Base-by-base conservation (phyloP, 2,113 vertebrate species). In the Gallinago media region DNA sequence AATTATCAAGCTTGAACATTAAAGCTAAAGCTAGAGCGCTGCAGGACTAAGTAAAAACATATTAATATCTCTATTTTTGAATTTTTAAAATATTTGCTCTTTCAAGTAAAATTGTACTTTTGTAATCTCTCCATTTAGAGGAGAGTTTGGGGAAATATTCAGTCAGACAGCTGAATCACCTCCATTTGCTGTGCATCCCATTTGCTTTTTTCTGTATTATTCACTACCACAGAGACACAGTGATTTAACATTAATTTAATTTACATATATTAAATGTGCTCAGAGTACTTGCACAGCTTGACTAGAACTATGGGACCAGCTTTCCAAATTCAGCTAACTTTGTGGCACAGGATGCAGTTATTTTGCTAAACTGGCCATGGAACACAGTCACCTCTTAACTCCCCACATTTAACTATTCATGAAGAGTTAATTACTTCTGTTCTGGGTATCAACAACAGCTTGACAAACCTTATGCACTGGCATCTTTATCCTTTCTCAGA, bases 241-340 rank as follows among this genome's bases (percentile, higher is more conserved):
- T 89, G 89, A 95, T 92, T 97, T 94, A 94, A 89, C 93, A 94
- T 92, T 97, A 93, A 97, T 96, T 97, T 92, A 93, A 96, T 96
- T 96, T 93, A 55, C 85, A 84, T 93, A 85, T 52, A 94, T 95
- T 96, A 96, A 89, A 92, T 76, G 73, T 19, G 19, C 67, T 91
- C 9, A 50, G 55, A 80, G 54, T 49, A 76, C 94, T 95, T 92
- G 56, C 66, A 79, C 70, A 91, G 91, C 84, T 94, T 89, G 80
- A 89, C 85, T 94, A 67, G 67, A 88, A 80, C 81, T 85, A 50
- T 62, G 78, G 78, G 77, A 91, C 38, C 58, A 67, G 49, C 75
- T 90, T 88, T 89, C 67, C 78, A 80, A 89, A 93, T 78, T 55
- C 94, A 93, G 72, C 58, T 74, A 59, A 67, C 58, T 85, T 85